Base-by-base conservation (phyloP, 2,113 vertebrate species). In the Semicossyphus pulcher region DNA sequence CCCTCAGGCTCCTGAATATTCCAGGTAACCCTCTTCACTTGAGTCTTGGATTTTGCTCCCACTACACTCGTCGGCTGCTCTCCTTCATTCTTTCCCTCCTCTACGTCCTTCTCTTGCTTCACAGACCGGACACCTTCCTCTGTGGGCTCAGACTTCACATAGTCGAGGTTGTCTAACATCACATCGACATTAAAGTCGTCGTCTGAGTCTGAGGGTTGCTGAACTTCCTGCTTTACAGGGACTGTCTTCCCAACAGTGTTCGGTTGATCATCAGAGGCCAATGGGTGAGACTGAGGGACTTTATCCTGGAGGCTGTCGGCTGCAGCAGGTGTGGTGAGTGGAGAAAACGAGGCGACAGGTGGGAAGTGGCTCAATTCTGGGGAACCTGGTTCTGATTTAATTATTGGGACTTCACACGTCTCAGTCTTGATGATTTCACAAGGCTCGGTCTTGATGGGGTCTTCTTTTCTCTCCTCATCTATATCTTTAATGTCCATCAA, bases 21-120 rank as follows among this genome's bases (percentile, higher is more conserved):
- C 98, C 98, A 99, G 4, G 98, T 99, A 37, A 99, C 98, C 74
- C 97, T 94, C 67, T 99, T 99, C 34, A 96, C 97, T 2, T 92
- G 91, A 23, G 93, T 80, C 88, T 96, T 96, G 14, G 93, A 88
- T 78, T 96, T 97, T 8, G 89, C 61, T 1, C 73, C 76, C 0
- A 85, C 72, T 7, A 42, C 58, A 47, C 89, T 83, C 3, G 77
- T 28, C 3, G 60, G 23, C 7, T 60, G 72, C 41, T 93, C 93
- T 18, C 72, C 81, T 53, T 84, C 86, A 7, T 0, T 28, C 47
- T 85, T 88, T 70, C 16, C 87, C 36, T 74, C 67, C 25, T 59
- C 44, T 5, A 0, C 71, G 6, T 73, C 65, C 21, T 61, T 74
- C 25, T 91, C 82, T 29, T 74, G 57, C 37, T 84, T 51, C 29